Percentiles rank a stretch among this genome's conserved stretches.
phyloP scores from a whole-genome alignment of 2,888 invertebrate genomes.

The Camponotus fellah region DNA sequence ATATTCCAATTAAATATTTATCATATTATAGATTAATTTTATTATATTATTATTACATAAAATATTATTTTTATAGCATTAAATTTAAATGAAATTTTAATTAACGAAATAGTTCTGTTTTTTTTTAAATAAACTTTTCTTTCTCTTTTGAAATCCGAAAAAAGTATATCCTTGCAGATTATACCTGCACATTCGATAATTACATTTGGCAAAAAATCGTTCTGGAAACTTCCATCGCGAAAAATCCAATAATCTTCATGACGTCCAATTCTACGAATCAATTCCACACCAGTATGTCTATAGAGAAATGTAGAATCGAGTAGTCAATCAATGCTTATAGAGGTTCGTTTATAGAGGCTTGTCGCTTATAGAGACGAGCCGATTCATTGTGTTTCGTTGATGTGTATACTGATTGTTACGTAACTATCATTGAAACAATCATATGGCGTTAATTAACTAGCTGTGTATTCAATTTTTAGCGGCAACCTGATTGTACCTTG shows the following conservation, averaged over 20 bases:
- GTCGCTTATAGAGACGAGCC: neutral
- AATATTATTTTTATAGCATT: neutral
- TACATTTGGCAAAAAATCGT: conserved; percentile 37
- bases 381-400: neutral
- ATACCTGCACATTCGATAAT: conserved; percentile 10
- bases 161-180: neutral
- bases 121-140: neutral
- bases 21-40: neutral
- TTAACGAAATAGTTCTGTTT: neutral
- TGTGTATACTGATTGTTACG: neutral
- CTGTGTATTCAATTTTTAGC: neutral
- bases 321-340: conserved; percentile 32
- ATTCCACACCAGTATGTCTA: neutral
- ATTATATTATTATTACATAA: neutral
- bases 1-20: neutral
- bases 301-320: neutral
- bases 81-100: conserved; percentile 10
- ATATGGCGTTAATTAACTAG: neutral
- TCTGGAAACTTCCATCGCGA: neutral
- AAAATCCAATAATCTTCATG: conserved; percentile 43
- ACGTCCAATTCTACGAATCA: conserved; percentile 45
- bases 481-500: neutral
- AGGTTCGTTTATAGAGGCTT: neutral
- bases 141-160: neutral
- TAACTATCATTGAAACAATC: conserved; percentile 24